Base-by-base conservation (phyloP, 1,140 invertebrate species). In the Rhyacophila brunnea region DNA sequence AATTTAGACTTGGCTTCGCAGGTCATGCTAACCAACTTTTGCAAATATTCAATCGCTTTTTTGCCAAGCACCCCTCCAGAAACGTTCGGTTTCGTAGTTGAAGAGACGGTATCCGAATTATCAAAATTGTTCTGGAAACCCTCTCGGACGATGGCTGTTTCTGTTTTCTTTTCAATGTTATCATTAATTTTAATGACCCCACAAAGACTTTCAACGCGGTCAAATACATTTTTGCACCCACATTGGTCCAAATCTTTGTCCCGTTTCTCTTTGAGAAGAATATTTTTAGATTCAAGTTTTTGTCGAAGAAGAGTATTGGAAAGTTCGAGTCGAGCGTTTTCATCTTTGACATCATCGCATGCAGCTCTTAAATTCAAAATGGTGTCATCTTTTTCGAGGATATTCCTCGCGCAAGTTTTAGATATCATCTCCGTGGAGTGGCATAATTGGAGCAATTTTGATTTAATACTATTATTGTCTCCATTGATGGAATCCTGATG, bases 361-460 rank as follows among this genome's bases (percentile, higher is more conserved):
- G 42, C 10, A 9, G 32, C 42, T 7, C 6, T 53, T 13, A 53
- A 32, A 15, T 53, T 43, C 17, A 53, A 23, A 7, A 53, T 45
- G 34, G 13, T 55, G 0, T 53, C 51, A 44, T 53, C 51, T 18
- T 53, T 53, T 32, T 53, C 18, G n/a, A 53, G 28, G 43, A 53
- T 53, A 43, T 32, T 53, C 28, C 43, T 43, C 15, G 51, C 51
- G n/a, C 51, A 53, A 2, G 51, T 43, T 40, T 53, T 53, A 9
- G 51, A 53, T 20, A 53, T 53, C 51, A 53, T 53, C 28, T 53
- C 51, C 1, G 51, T 53, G 1, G 51, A 53, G 40, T 44, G 20
- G 13, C 40, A 44, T 20, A 53, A 32, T 10, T 14, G 3, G 14
- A 11, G 40, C 13, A 53, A 34, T 28, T 53, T 53, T 1, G 11